Conservation (phyloP, 53 echinoderm and acorn worm species). For the Paracentrotus lividus region DNA sequence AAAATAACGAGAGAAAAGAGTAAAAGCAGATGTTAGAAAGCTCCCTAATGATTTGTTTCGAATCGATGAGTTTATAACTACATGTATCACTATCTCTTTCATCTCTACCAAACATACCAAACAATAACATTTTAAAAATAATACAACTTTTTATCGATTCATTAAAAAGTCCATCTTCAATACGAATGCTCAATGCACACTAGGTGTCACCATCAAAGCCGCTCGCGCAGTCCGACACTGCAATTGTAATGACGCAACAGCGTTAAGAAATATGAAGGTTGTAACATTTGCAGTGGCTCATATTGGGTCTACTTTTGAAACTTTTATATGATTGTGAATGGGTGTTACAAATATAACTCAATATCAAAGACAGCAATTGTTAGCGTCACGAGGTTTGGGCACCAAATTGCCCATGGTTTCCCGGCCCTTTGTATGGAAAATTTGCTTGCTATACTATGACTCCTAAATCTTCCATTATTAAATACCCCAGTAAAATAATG, state of each 20-base stretch:
- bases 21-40: conserved; percentile 18
- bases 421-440: conserved; percentile 27
- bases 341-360: neutral
- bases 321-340: neutral
- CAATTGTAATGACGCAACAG: neutral
- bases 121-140: conserved; percentile 10
- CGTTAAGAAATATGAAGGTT: neutral
- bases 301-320: neutral
- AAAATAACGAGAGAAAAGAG: too few species aligned
- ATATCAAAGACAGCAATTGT: neutral
- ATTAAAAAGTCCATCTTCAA: neutral
- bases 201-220: neutral
- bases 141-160: conserved; percentile 40
- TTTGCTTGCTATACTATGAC: conserved; percentile 27
- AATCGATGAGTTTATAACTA: neutral
- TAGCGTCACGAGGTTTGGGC: conserved; percentile 36
- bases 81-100: conserved; percentile 27
- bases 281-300: neutral
- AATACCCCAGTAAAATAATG: neutral
- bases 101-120: conserved; percentile 30
- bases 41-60: neutral
- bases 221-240: neutral
- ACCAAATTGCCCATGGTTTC: conserved; percentile 61
- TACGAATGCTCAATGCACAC: neutral
- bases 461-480: neutral